These are phyloP conservation scores for Cyclophora albipunctata DNA, from an alignment of 2,888 invertebrate genomes.

Conservation along the genomic window DNA sequence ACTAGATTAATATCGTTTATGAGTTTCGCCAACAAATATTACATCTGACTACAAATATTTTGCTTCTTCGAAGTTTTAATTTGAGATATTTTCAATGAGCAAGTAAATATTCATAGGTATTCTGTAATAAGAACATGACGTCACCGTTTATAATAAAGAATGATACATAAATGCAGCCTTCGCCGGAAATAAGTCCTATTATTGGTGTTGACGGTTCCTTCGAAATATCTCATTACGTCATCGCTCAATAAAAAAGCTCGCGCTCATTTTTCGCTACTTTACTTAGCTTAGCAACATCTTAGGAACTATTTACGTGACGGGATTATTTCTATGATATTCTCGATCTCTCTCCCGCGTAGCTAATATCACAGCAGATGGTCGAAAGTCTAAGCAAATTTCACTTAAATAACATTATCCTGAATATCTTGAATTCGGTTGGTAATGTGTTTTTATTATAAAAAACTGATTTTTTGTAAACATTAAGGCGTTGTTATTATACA, in stretches of 20 bases:
- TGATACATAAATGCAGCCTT: slow-evolving; percentile 28
- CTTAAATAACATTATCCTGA: background rate
- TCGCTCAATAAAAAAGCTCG: slow-evolving; percentile 13
- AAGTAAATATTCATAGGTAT: no score
- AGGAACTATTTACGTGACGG: no score
- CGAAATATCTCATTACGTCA: slow-evolving; percentile 22
- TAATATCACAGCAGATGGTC: slow-evolving; percentile 2
- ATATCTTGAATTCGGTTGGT: no score
- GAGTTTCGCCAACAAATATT: no score
- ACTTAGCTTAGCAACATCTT: background rate
- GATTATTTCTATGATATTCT: no score
- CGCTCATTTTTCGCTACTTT: slow-evolving; percentile 7
- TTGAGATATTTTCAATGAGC: no score
- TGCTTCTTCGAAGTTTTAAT: no score
- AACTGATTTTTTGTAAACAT: no score
- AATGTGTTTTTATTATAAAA: no score
- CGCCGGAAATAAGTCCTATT: slow-evolving; percentile 19
- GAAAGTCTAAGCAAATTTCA: background rate
- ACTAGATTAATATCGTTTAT: no score
- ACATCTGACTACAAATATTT: no score
- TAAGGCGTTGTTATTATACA: no score
- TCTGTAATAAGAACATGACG: slow-evolving; percentile 19
- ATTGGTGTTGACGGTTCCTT: slow-evolving; percentile 28
- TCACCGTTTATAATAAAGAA: slow-evolving; percentile 26
- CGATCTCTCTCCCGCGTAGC: slow-evolving; percentile 7